Evolutionary conservation across 1,140 invertebrate genomes (phyloP).

Genomic region (Bombus ignitus): DNA sequence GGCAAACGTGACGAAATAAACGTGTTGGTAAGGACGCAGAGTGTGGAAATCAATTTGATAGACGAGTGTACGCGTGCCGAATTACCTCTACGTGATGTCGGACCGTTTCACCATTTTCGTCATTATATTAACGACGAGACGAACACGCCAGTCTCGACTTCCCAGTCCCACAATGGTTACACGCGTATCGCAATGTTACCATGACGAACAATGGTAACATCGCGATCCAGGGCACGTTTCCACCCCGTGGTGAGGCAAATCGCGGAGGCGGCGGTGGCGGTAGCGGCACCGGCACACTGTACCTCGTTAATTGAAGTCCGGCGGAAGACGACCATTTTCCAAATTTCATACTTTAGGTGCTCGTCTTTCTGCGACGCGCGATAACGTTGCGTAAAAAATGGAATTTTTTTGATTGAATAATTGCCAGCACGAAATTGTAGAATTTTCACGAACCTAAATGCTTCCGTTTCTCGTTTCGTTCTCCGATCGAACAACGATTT

Average conservation of each 20-base stretch:
- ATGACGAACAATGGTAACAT: slow-evolving; percentile 72
- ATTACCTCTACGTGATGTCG: slow-evolving; percentile 83
- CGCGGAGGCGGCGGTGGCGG: slow-evolving; percentile 27
- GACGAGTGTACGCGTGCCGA: slow-evolving; percentile 81
- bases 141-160: slow-evolving; percentile 64
- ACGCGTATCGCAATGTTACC: slow-evolving; percentile 70
- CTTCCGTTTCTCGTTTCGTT: not conserved
- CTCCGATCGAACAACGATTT: not conserved
- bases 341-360: slow-evolving; percentile 55
- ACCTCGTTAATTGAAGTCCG: slow-evolving; percentile 66
- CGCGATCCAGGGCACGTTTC: slow-evolving; percentile 78
- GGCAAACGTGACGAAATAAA: slow-evolving; percentile 61
- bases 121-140: slow-evolving; percentile 80
- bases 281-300: not conserved
- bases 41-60: slow-evolving; percentile 82
- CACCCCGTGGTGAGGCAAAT: slow-evolving; percentile 64
- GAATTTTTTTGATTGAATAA: slow-evolving; percentile 32
- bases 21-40: slow-evolving; percentile 66
- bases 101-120: slow-evolving; percentile 81
- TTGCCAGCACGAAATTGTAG: not conserved
- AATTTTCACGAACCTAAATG: not conserved
- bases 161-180: slow-evolving; percentile 61
- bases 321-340: slow-evolving; percentile 63
- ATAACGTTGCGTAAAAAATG: slow-evolving; percentile 26
- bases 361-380: slow-evolving; percentile 29